These are phyloP conservation scores for Nomada flava DNA, from an alignment of 2,888 invertebrate genomes.

Conservation along the genomic window DNA sequence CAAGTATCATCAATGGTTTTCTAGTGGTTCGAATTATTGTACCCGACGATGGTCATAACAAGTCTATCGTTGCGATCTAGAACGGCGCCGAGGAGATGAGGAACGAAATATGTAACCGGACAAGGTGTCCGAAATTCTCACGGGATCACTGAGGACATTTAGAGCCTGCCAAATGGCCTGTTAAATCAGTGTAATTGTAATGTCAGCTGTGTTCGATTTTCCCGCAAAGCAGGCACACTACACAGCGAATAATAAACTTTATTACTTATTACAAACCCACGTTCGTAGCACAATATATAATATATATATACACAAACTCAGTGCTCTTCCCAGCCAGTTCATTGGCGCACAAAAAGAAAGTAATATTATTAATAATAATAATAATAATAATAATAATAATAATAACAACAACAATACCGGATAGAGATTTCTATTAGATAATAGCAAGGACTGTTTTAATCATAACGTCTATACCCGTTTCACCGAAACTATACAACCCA, in stretches of 20 bases:
- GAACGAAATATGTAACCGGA: neutral
- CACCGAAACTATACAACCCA: neutral
- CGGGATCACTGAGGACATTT: conserved; percentile 30
- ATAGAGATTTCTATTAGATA: neutral
- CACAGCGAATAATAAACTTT: too few species aligned
- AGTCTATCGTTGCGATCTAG: neutral
- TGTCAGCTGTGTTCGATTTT: neutral
- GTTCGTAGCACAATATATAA: too few species aligned
- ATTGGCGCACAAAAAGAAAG: too few species aligned
- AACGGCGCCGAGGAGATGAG: conserved; percentile 8
- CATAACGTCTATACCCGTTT: neutral
- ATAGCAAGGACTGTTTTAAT: neutral
- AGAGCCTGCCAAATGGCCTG: conserved; percentile 44
- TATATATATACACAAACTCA: too few species aligned
- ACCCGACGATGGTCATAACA: neutral
- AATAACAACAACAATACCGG: neutral
- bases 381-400: neutral
- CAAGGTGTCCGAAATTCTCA: neutral
- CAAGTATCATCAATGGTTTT: neutral
- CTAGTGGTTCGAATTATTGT: neutral
- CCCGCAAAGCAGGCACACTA: too few species aligned
- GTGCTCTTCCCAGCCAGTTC: too few species aligned
- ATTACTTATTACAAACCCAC: too few species aligned
- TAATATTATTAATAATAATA: neutral
- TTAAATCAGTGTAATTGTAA: conserved; percentile 9